Evolutionary conservation across 2,888 invertebrate genomes (phyloP), one percentile per base, ranked within the genome.

Genomic region (Platypus cylindrus): DNA sequence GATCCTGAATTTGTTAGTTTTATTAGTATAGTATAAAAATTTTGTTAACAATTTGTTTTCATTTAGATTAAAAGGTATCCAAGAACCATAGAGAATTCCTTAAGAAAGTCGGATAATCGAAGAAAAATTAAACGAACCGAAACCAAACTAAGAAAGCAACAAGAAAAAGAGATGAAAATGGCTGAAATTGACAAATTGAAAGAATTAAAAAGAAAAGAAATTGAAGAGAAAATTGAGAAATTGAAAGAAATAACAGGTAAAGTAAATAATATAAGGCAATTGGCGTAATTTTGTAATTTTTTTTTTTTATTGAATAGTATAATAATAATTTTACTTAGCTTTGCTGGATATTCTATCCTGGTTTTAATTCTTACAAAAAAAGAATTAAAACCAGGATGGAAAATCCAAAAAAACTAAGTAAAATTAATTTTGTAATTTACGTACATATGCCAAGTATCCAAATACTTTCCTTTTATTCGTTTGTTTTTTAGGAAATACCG

Each of bases 131-230:
- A 90, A 52, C 72, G 95, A 24, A 71, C 72, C 2, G 83, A 85
- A 58, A 52, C 74, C 2, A 78, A 76, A 48, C 66, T 76, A 52
- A 68, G 86, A 33, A 89, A 87, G 54, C 70, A 75, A 34, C 67
- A 73, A 32, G 87, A 89, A 53, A 90, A 87, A 55, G 62, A 74
- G 35, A 71, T 73, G 50, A 86, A 85, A 56, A 73, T 77, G 65
- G 82, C 87, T 48, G 94, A 95, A 58, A 66, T 97, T n/a, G 81
- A 80, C 29, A 68, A 86, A 46, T 61, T 94, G 23, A 87, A 89
- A 59, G 81, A 84, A 16, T 60, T 90, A 41, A 94, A 94, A 55
- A 68, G 80, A 36, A 78, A 82, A 54, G 94, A 97, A 64, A 89
- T 95, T 43, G 74, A 83, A 55, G 82, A 86, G 41, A 93, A 90